Conservation (phyloP, 2,888 invertebrate species). For the Pilophorus perplexus region DNA sequence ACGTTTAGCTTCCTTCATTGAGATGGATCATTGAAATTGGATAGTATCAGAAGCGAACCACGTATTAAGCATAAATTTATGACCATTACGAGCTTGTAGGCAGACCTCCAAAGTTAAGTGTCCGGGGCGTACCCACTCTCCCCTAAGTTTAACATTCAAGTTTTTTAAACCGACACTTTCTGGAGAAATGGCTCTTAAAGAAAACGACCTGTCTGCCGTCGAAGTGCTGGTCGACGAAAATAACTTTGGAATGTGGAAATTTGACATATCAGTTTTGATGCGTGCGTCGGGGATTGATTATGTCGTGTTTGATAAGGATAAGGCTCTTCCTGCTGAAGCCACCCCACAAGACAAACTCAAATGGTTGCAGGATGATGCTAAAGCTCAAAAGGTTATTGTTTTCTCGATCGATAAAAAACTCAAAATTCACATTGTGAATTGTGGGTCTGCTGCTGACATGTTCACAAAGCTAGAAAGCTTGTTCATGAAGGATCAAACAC, state of each 20-base stretch:
- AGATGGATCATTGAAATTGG: too few species aligned
- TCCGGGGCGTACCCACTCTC: too few species aligned
- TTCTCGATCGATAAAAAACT: slow-evolving; percentile 1
- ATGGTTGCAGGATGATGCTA: not conserved
- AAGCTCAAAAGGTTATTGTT: not conserved
- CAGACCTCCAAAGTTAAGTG: too few species aligned
- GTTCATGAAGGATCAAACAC: not conserved
- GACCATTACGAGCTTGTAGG: too few species aligned
- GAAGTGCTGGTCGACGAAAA: not conserved
- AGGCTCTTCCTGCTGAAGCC: not conserved
- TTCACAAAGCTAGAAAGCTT: not conserved
- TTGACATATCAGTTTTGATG: not conserved
- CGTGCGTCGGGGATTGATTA: slow-evolving; percentile 2
- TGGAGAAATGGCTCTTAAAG: not conserved
- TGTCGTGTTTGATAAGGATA: not conserved
- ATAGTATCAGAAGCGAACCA: too few species aligned
- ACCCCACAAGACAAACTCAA: not conserved
- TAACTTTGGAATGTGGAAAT: not conserved
- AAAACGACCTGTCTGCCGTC: not conserved
- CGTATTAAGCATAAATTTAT: too few species aligned
- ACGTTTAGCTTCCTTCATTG: too few species aligned
- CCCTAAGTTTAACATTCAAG: too few species aligned
- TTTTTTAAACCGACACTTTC: too few species aligned
- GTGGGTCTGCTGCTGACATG: not conserved
- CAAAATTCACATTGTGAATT: not conserved